A percentile compares a stretch with the other conserved stretches of the same genome.
phyloP scores from a whole-genome alignment of 2,113 vertebrate species.

The Pipa parva region DNA sequence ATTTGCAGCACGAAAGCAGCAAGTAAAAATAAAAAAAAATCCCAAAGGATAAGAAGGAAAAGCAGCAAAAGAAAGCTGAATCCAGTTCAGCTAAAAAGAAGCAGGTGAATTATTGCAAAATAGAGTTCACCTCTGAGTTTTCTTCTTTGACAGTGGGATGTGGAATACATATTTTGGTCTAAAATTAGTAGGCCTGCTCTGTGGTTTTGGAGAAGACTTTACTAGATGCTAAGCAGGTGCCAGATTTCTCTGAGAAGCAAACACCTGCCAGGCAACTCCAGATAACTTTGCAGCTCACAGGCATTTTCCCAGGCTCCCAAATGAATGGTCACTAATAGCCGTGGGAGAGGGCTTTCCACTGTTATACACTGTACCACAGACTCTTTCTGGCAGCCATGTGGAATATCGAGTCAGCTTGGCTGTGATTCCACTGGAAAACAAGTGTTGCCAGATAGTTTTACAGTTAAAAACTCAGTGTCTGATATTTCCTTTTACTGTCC shows the following conservation, averaged over 20 bases:
- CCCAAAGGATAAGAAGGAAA: no score
- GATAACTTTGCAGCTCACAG: conserved; percentile 67
- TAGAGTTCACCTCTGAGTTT: no score
- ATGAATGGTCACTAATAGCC: conserved; percentile 72
- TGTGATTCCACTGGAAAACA: conserved; percentile 60
- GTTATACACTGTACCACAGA: conserved; percentile 63
- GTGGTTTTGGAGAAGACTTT: conserved; percentile 47
- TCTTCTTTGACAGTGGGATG: no score
- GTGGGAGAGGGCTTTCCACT: conserved; percentile 77
- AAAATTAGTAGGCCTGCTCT: conserved; percentile 33
- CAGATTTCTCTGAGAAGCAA: conserved; percentile 59
- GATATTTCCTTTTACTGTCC: conserved; percentile 50
- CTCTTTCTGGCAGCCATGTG: conserved; percentile 69
- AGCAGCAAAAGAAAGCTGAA: no score
- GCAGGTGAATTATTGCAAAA: no score
- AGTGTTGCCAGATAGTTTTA: conserved; percentile 71
- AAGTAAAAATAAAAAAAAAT: no score
- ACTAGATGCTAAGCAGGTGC: conserved; percentile 47
- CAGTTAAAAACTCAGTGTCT: conserved; percentile 61
- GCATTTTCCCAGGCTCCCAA: conserved; percentile 82
- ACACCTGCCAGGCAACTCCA: conserved; percentile 72
- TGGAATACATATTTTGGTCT: no score
- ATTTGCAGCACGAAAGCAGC: no score
- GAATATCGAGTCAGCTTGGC: conserved; percentile 67
- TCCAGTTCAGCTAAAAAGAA: no score